Evolutionary conservation across 2,888 invertebrate species (phyloP), one percentile per base, ranked within the genome.

Genomic region (Drosophila prostipennis): DNA sequence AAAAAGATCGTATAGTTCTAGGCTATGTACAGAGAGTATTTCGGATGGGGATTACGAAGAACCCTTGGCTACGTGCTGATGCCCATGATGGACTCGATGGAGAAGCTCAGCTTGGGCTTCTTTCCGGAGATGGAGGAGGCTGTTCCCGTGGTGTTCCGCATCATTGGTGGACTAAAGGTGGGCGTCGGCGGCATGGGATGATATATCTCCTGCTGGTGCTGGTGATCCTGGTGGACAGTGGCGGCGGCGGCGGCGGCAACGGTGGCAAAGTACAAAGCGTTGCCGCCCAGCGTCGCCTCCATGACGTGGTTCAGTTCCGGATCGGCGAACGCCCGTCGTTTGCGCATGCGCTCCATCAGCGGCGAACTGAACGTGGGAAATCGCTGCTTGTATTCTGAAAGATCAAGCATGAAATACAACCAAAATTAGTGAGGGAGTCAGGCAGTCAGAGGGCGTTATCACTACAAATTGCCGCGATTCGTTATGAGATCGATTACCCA

Each of bases 41-140:
- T 32, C 32, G 2, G 14, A 11, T 23, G 7, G 13, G 23, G 29
- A 2, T 61, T 77, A 89, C 63, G 76, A 19, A 19, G 19, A 19
- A 19, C 19, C 19, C 19, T 19, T 19, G 19, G 19, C 19, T 77
- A 90, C 63, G 76, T 81, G 53, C 93, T 93, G 36, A 93, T 93
- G n/a, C 94, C 94, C 74, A 95, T 95, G 71, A 95, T 94, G n/a
- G 95, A 94, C 87, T 95, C 95, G n/a, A 95, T 95, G 11, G 95
- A 95, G 89, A 90, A 90, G 52, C 89, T 90, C 55, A 90, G 61
- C 72, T 90, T 90, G 34, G 90, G 90, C 72, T 89, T 87, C 74
- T 79, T 82, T 2, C 0, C 34, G 16, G 34, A 19, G 29, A 52
- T 78, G 23, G 14, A 13, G 37, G 42, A 36, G 57, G 60, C 57